Base-by-base conservation (phyloP, 2,888 invertebrate species). In the Sarcophaga caerulescens region DNA sequence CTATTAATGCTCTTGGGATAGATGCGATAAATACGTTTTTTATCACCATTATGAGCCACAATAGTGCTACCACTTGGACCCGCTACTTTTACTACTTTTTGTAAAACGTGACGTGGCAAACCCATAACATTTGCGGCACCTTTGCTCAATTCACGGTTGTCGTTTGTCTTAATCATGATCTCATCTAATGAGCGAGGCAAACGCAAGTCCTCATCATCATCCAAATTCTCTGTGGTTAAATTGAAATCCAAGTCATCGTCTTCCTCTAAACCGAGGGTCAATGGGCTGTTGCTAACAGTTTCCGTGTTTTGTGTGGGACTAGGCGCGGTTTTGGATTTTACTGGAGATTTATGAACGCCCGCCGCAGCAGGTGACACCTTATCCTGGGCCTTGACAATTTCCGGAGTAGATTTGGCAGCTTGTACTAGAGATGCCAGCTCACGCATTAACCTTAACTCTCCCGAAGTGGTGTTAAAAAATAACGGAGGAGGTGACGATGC, bases 401-500 rank as follows among this genome's bases (percentile, higher is more conserved):
- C 89, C 1, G 71, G 25, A 0, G 89, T 88, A 2, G 75, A 85
- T 84, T 91, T 91, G 4, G 90, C 89, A 0, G 92, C 90, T 6
- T 89, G 88, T 1, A 92, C 90, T 78, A 92, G 71, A 19, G 90
- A 85, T 0, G 89, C 92, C 17, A 92, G 79, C 79, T 92, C 91
- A 2, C 91, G 88, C 21, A 92, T 81, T 10, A 92, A 87, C 12
- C 89, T 89, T 69, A 92, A 62, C 76, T 92, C 91, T 1, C 79
- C 85, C 35, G 85, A 81, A 5, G 88, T 84, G 4, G 90, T 85
- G 10, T 60, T 84, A 21, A 81, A 45, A 21, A 84, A 35, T 35
- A 35, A 35, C 35, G 35, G 35, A 35, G 35, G 45, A 14, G 65
- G 78, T 79, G 63, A 62, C 14, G 80, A 12, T 21, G 87, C 88